Evolutionary conservation across 1,140 invertebrate genomes (phyloP).

Genomic region (Saxidomus purpurata): DNA sequence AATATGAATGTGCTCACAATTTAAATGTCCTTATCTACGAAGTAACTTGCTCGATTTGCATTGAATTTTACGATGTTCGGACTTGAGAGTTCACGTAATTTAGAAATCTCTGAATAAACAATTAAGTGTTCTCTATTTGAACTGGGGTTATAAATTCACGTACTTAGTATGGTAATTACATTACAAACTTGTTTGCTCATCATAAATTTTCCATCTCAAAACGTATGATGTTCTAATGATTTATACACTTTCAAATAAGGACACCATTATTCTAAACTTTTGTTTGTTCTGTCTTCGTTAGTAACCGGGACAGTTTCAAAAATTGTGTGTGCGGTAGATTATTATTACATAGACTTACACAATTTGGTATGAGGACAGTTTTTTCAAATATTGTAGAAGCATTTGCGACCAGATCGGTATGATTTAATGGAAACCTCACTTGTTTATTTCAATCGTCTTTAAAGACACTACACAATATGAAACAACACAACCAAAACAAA

Average conservation of each 20-base stretch:
- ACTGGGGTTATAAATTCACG: conserved; percentile 6
- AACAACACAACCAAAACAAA: too few species aligned
- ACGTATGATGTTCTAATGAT: neutral
- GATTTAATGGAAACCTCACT: too few species aligned
- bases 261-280: neutral
- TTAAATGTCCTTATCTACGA: conserved; percentile 24
- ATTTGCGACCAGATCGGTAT: too few species aligned
- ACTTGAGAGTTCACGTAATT: conserved; percentile 34
- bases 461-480: too few species aligned
- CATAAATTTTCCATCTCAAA: neutral
- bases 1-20: too few species aligned
- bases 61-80: conserved; percentile 18
- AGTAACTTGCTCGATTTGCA: neutral
- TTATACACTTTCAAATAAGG: neutral
- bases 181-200: neutral
- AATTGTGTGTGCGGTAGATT: too few species aligned
- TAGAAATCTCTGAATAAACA: conserved; percentile 32
- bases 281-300: neutral
- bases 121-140: conserved; percentile 19
- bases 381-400: too few species aligned
- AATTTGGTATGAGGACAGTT: too few species aligned
- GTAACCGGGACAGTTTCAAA: too few species aligned
- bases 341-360: too few species aligned
- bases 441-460: too few species aligned
- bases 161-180: neutral